These are phyloP conservation scores for Heterotis niloticus DNA, from an alignment of 2,113 vertebrate species.

Conservation along the genomic window DNA sequence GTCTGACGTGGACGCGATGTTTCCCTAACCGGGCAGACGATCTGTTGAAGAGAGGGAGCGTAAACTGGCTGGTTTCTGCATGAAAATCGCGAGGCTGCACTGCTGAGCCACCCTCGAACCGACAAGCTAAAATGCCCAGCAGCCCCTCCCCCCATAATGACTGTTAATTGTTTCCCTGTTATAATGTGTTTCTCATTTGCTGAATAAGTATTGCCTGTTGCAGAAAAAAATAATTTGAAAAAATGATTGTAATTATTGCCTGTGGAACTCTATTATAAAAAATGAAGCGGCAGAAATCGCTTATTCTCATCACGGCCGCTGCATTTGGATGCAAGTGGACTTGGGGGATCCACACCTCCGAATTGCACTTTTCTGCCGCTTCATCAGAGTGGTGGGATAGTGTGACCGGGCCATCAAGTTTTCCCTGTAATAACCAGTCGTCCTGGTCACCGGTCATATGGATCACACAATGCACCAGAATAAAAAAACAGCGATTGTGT, in stretches of 20 bases:
- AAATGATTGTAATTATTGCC: conserved; percentile 11
- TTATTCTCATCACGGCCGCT: neutral
- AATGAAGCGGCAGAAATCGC: neutral
- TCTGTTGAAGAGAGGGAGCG: no score
- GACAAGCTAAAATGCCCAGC: neutral
- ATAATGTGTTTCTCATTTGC: conserved; percentile 2
- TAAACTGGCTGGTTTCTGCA: no score
- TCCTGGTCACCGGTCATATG: neutral
- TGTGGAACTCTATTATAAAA: conserved; percentile 5
- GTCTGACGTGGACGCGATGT: neutral
- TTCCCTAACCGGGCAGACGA: neutral
- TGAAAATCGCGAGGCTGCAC: no score
- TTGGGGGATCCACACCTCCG: neutral
- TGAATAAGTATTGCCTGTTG: conserved; percentile 6
- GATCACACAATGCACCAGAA: neutral
- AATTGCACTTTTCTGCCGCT: neutral
- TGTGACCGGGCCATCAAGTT: no score
- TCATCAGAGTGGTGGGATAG: neutral
- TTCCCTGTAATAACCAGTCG: neutral
- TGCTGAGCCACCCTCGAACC: neutral
- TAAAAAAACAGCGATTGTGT: neutral
- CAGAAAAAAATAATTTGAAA: neutral
- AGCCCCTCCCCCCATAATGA: neutral
- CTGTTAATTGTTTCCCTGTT: neutral
- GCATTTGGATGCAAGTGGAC: neutral